Conservation (phyloP, 2,797 vertebrate genomes). For the Anomalospiza imberbis region DNA sequence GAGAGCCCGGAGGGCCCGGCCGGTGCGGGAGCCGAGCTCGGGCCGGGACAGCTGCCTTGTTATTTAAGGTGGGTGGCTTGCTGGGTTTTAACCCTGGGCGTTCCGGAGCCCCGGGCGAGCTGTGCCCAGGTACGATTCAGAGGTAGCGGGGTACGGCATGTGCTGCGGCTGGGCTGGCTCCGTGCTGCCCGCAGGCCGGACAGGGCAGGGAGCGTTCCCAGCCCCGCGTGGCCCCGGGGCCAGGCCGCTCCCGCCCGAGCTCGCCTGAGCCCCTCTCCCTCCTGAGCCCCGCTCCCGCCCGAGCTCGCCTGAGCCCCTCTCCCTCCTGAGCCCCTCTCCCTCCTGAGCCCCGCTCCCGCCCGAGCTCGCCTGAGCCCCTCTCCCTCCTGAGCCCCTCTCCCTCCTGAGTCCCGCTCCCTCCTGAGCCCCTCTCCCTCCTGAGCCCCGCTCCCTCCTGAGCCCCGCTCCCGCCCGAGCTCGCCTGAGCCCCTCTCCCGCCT, state of each 20-base stretch:
- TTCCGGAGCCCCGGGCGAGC: neutral
- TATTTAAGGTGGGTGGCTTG: neutral
- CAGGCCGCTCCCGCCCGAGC: neutral
- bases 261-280: no score
- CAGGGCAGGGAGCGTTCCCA: no score
- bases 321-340: no score
- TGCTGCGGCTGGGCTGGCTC: neutral
- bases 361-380: no score
- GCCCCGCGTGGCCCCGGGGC: no score
- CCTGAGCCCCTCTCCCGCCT: no score
- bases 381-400: no score
- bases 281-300: no score
- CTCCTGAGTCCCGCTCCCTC: neutral
- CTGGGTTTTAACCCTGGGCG: neutral
- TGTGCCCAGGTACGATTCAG: accelerated
- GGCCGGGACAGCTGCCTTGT: neutral
- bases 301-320: no score
- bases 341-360: neutral
- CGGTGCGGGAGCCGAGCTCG: neutral
- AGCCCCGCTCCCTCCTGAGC: neutral
- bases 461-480: no score
- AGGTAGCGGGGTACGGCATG: accelerated
- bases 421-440: neutral
- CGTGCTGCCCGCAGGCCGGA: neutral
- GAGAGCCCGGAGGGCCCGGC: neutral